Percentiles rank a stretch among this genome's conserved stretches.
phyloP scores from a whole-genome alignment of 2,113 vertebrate species.

The Mirounga angustirostris region DNA sequence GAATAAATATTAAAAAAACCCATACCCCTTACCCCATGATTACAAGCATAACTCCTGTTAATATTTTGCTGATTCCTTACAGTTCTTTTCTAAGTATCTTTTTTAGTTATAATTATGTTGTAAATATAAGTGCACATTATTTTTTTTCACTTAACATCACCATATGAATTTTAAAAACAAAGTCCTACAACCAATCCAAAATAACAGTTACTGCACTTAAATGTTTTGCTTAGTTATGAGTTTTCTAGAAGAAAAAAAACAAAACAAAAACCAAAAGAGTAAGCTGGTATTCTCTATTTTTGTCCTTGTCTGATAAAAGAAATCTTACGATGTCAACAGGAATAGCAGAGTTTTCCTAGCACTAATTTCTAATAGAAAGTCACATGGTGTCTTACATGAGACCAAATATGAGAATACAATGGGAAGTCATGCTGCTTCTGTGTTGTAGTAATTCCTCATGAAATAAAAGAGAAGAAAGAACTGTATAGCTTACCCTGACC shows the following conservation, averaged over 20 bases:
- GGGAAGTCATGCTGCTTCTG: neutral
- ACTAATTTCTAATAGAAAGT: constrained; percentile 28
- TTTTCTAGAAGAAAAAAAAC: neutral
- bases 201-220: neutral
- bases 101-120: neutral
- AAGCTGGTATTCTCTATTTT: neutral
- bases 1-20: neutral
- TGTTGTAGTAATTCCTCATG: neutral
- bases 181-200: neutral
- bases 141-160: neutral
- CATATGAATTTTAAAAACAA: constrained; percentile 45
- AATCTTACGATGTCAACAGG: neutral
- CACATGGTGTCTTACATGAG: neutral
- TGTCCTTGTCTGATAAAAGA: neutral
- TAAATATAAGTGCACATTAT: neutral
- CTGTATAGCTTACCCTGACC: neutral
- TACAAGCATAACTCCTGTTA: neutral
- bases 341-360: neutral
- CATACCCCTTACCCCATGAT: neutral
- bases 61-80: neutral
- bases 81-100: constrained; percentile 17
- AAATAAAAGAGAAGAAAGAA: neutral
- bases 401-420: neutral
- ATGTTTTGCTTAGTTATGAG: constrained; percentile 5
- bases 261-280: neutral